Percentiles rank a stretch among this genome's conserved stretches.
Conservation (phyloP, 2,797 vertebrate genomes). For the Halcyon leucocephala region DNA sequence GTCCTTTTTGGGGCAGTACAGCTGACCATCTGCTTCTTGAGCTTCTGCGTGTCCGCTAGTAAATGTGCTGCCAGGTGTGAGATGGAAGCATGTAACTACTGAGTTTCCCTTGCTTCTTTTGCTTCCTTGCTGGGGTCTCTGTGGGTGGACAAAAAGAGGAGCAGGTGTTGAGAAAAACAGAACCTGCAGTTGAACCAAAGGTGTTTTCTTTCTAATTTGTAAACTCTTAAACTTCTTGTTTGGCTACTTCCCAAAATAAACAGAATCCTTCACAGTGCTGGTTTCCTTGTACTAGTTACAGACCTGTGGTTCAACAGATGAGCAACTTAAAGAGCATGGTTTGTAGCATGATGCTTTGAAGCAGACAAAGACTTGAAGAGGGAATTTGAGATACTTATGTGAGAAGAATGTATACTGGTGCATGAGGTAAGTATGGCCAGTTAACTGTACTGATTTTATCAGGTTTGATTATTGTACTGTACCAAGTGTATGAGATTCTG, state of each 20-base stretch:
- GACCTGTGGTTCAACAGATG: neutral
- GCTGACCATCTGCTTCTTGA: neutral
- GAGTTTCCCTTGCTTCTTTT: neutral
- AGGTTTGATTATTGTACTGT: neutral
- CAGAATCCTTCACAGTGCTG: neutral
- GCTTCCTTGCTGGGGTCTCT: neutral
- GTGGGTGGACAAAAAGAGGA: neutral
- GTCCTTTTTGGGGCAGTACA: neutral
- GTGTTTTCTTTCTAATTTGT: neutral
- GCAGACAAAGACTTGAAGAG: neutral
- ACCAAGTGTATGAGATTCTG: neutral
- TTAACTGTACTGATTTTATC: conserved; percentile 10
- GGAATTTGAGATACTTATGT: neutral
- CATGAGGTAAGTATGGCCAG: neutral
- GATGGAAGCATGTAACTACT: neutral
- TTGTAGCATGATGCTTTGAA: neutral
- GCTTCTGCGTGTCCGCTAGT: neutral
- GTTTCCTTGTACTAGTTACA: neutral
- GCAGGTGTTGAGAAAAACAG: neutral
- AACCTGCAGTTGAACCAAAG: neutral
- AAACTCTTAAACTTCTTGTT: neutral
- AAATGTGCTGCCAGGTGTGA: neutral
- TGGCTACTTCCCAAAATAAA: neutral
- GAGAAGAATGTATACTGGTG: neutral
- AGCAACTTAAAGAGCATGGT: neutral